phyloP scores from a whole-genome alignment of 2,113 vertebrate species.

The Tragulus kanchil region DNA sequence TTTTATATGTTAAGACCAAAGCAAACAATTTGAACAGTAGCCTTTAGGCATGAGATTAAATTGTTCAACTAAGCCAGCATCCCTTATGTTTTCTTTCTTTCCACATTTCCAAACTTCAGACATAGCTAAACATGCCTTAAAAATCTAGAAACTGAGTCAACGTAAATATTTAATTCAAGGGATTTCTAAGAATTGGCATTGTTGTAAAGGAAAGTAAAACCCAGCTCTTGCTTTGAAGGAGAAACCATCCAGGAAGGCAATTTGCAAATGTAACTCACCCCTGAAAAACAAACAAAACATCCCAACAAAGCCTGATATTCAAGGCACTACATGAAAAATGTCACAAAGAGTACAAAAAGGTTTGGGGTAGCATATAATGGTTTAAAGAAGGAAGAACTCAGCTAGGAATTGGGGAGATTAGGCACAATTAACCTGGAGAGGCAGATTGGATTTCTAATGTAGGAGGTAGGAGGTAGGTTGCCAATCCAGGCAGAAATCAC shows the following conservation, averaged over 20 bases:
- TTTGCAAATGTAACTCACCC: neutral
- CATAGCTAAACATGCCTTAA: neutral
- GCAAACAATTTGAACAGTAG: neutral
- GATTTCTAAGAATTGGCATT: neutral
- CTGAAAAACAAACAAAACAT: neutral
- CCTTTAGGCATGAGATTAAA: neutral
- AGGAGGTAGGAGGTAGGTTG: neutral
- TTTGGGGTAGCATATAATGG: neutral
- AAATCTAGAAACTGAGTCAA: conserved; percentile 29
- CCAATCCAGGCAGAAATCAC: neutral
- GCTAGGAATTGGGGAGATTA: neutral
- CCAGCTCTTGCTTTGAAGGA: neutral
- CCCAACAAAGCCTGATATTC: neutral
- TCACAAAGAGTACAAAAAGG: neutral
- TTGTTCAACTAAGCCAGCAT: neutral
- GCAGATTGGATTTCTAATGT: neutral
- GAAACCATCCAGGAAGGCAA: neutral
- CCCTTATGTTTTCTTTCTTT: neutral
- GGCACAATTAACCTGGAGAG: neutral
- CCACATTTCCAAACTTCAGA: neutral
- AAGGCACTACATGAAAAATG: neutral
- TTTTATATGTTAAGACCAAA: neutral
- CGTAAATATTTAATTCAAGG: neutral
- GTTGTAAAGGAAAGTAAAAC: neutral
- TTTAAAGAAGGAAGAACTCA: neutral